Conservation (phyloP, 1,140 invertebrate genomes). For the Tenebrio molitor region DNA sequence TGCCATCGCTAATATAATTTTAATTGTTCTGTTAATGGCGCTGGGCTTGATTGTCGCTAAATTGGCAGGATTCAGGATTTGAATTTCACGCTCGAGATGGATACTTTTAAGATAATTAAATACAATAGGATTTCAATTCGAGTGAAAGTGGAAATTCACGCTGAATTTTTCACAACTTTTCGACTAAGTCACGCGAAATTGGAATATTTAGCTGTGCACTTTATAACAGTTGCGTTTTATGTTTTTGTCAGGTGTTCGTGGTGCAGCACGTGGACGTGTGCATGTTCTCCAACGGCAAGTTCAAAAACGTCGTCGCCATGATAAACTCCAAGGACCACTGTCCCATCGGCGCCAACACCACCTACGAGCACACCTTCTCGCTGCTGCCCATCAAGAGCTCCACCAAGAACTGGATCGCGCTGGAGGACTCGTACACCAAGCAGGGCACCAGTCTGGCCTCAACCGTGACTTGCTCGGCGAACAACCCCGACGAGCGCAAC, state of each 20-base stretch:
- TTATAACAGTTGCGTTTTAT: too few species aligned
- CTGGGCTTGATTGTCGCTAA: neutral
- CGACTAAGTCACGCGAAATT: too few species aligned
- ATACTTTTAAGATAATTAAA: neutral
- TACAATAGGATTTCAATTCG: too few species aligned
- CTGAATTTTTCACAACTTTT: too few species aligned
- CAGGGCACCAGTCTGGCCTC: conserved; percentile 78
- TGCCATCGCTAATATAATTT: neutral
- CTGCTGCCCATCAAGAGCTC: conserved; percentile 80
- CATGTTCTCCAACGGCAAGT: conserved; percentile 99
- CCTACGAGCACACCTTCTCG: conserved; percentile 74
- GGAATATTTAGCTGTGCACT: too few species aligned
- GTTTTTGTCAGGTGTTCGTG: conserved; percentile 78
- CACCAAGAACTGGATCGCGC: conserved; percentile 86
- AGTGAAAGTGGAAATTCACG: too few species aligned
- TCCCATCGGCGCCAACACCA: conserved; percentile 75
- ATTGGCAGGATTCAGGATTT: neutral
- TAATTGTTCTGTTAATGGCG: neutral
- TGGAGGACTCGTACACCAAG: conserved; percentile 82
- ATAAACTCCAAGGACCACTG: conserved; percentile 80
- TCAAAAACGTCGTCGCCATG: conserved; percentile 97
- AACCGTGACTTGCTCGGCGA: conserved; percentile 74
- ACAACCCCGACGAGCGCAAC: conserved; percentile 71
- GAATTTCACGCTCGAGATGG: neutral
- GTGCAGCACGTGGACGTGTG: conserved; percentile 98